These are phyloP conservation scores for Polyommatus iphigenia DNA, from an alignment of 2,888 invertebrate species.

Conservation along the genomic window DNA sequence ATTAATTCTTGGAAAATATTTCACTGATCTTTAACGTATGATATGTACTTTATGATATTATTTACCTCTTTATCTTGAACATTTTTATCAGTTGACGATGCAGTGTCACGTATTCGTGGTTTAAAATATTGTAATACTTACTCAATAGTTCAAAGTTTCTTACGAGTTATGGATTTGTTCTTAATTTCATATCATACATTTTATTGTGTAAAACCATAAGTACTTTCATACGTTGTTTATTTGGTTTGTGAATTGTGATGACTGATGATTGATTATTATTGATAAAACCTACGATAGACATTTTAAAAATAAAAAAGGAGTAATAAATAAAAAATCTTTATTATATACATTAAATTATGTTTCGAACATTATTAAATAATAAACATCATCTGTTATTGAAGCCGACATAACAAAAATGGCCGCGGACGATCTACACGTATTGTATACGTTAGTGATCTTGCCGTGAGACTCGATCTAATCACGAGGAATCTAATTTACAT, in stretches of 20 bases:
- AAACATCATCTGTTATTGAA: conserved; percentile 75
- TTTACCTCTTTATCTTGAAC: not conserved
- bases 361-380: conserved; percentile 66
- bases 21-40: not conserved
- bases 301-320: conserved; percentile 34
- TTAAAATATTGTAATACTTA: not conserved
- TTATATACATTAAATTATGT: conserved; percentile 78
- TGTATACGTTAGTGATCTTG: conserved; percentile 69
- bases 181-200: not conserved
- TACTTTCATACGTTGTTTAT: not conserved
- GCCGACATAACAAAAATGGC: conserved; percentile 56
- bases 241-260: too few species aligned
- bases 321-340: conserved; percentile 76
- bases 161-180: not conserved
- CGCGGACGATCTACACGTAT: conserved; percentile 35
- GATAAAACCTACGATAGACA: too few species aligned
- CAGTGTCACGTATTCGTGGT: not conserved
- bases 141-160: not conserved
- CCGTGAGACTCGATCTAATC: conserved; percentile 59
- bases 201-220: not conserved
- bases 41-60: not conserved
- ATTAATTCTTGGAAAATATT: not conserved
- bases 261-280: too few species aligned
- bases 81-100: not conserved
- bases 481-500: conserved; percentile 68